A percentile compares a stretch with the other conserved stretches of the same genome.
phyloP scores from a whole-genome alignment of 1,140 invertebrate genomes.

The Carcinoscorpius rotundicauda region DNA sequence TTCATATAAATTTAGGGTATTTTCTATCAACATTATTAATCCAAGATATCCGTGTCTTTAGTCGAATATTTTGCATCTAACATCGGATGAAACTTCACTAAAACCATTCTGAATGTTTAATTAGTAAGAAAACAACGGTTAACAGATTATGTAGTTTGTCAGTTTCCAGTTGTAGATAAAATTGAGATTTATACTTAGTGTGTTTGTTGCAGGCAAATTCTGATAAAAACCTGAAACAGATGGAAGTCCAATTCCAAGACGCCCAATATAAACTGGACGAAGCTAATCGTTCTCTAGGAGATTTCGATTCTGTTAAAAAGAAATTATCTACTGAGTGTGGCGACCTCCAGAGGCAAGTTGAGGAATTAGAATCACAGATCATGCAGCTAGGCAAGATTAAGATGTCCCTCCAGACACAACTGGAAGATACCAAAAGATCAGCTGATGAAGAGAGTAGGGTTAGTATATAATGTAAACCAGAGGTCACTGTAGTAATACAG shows the following conservation, averaged over 20 bases:
- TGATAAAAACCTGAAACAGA: slow-evolving; percentile 92
- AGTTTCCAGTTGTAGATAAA: too few relatives aligned
- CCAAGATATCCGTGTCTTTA: too few relatives aligned
- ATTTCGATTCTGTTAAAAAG: slow-evolving; percentile 93
- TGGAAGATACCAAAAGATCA: slow-evolving; percentile 93
- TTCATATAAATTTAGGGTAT: too few relatives aligned
- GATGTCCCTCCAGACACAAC: slow-evolving; percentile 80
- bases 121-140: too few relatives aligned
- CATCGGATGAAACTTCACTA: too few relatives aligned
- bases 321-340: slow-evolving; percentile 92
- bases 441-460: slow-evolving; percentile 89
- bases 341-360: slow-evolving; percentile 83
- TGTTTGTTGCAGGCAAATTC: slow-evolving; percentile 58
- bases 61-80: too few relatives aligned
- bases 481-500: too few relatives aligned
- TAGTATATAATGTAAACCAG: slow-evolving; percentile 10
- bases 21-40: too few relatives aligned
- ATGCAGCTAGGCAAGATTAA: slow-evolving; percentile 94
- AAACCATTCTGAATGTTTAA: too few relatives aligned
- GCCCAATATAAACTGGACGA: slow-evolving; percentile 91
- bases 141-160: too few relatives aligned
- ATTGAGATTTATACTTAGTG: too few relatives aligned
- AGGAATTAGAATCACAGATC: slow-evolving; percentile 94
- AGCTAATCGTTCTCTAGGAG: slow-evolving; percentile 83
- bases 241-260: slow-evolving; percentile 89